phyloP scores from a whole-genome alignment of 2,888 invertebrate species.

The Cactoblastis cactorum region DNA sequence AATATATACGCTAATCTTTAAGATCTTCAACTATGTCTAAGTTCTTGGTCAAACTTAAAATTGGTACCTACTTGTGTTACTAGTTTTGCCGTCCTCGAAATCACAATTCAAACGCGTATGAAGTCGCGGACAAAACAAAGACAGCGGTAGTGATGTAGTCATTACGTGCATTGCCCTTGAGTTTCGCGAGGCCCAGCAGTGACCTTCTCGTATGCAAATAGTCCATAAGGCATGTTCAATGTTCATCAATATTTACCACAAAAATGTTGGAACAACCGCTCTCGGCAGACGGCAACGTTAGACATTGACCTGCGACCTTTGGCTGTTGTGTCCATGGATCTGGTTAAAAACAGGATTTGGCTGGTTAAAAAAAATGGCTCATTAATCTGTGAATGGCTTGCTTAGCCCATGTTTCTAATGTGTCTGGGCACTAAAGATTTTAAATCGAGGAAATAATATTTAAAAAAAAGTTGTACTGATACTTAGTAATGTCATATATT shows the following conservation, averaged over 20 bases:
- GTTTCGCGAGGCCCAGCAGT: not conserved
- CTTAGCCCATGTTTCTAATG: not conserved
- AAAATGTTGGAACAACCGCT: slow-evolving; percentile 4
- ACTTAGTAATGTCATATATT: too few relatives aligned
- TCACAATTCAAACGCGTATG: too few relatives aligned
- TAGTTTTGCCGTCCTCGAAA: too few relatives aligned
- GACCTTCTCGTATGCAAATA: slow-evolving; percentile 1
- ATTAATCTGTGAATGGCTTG: not conserved
- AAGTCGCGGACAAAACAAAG: not conserved
- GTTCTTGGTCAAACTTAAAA: too few relatives aligned
- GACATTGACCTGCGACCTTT: slow-evolving; percentile 15
- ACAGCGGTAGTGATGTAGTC: not conserved
- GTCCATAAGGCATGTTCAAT: not conserved
- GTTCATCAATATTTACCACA: slow-evolving; percentile 9
- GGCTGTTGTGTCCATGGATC: not conserved
- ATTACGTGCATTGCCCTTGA: slow-evolving; percentile 2
- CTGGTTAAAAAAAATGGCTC: not conserved
- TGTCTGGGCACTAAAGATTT: too few relatives aligned
- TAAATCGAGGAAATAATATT: too few relatives aligned
- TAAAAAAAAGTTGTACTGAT: too few relatives aligned
- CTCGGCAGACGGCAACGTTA: slow-evolving; percentile 5
- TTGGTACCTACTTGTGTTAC: too few relatives aligned
- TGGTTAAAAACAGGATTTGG: not conserved
- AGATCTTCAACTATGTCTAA: too few relatives aligned
- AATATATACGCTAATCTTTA: too few relatives aligned